Conservation (phyloP, 2,888 invertebrate genomes). For the Isotomurus palustris region DNA sequence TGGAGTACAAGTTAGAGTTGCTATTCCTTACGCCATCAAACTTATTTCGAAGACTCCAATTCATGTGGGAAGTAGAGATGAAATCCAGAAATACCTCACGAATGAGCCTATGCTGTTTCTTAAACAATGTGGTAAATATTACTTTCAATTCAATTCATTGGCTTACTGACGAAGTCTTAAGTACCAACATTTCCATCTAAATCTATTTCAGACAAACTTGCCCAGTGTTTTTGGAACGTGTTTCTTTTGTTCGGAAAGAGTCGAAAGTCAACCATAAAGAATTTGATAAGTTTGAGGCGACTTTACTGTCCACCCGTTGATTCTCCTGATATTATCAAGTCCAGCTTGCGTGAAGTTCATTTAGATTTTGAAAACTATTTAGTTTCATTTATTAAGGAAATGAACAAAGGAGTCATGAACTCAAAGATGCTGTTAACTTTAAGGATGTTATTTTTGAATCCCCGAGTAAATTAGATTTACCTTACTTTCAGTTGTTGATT, state of each 20-base stretch:
- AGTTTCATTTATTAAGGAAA: slow-evolving; percentile 11
- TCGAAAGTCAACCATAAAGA: slow-evolving; percentile 1
- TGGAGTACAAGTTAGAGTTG: no score
- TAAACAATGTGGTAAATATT: slow-evolving; percentile 26
- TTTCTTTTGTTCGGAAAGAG: slow-evolving; percentile 22
- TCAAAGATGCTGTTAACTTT: slow-evolving; percentile 18
- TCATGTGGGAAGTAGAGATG: slow-evolving; percentile 17
- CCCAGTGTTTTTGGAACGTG: slow-evolving; percentile 23
- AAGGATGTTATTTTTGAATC: slow-evolving; percentile 25
- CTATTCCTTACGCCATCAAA: slow-evolving; percentile 1
- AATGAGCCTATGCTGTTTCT: slow-evolving; percentile 28
- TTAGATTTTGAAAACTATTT: slow-evolving; percentile 26
- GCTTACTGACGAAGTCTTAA: no score
- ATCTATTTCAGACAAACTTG: slow-evolving; percentile 15
- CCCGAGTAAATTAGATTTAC: slow-evolving; percentile 9
- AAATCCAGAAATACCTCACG: slow-evolving; percentile 32
- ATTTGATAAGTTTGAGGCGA: slow-evolving; percentile 15
- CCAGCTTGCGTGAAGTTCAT: slow-evolving; percentile 13
- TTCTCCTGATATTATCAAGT: slow-evolving; percentile 14
- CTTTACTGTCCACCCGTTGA: slow-evolving; percentile 24
- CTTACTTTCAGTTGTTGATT: no score
- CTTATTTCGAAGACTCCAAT: slow-evolving; percentile 29
- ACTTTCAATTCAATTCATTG: background rate
- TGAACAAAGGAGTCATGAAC: slow-evolving; percentile 22
- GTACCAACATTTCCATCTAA: background rate